Evolutionary conservation across 2,113 vertebrate species (phyloP).

Genomic region (Isichthys henryi): DNA sequence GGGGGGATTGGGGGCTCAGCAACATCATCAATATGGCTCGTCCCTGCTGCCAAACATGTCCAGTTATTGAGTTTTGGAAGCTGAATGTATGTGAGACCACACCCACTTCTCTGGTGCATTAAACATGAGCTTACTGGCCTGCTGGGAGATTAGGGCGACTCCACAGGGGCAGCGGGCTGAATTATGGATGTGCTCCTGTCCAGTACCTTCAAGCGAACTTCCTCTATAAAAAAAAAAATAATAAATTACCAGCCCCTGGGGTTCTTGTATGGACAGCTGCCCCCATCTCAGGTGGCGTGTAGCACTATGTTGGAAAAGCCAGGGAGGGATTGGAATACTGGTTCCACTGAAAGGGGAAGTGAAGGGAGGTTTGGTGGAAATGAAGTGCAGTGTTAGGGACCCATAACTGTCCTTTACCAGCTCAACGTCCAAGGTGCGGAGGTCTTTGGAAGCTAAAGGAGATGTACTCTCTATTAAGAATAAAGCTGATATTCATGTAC

Average conservation of each 20-base stretch:
- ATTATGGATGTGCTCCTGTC: neutral
- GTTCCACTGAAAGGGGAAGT: neutral
- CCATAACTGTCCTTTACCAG: neutral
- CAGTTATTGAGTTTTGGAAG: neutral
- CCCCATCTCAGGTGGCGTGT: neutral
- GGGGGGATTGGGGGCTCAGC: neutral
- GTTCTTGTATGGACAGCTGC: neutral
- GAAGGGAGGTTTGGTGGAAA: neutral
- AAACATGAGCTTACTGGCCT: neutral
- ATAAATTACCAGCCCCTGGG: neutral
- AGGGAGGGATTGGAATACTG: neutral
- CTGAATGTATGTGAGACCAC: neutral
- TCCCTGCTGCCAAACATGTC: neutral
- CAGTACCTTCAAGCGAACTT: neutral
- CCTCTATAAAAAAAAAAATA: neutral
- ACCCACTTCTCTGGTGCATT: neutral
- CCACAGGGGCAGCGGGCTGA: neutral
- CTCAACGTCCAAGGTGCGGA: neutral
- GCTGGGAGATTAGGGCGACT: constrained; percentile 1
- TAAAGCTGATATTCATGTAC: neutral
- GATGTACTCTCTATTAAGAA: neutral
- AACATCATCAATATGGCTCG: neutral
- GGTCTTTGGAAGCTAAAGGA: neutral
- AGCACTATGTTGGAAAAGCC: neutral
- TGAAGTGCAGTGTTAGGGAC: neutral